These are phyloP conservation scores for Eilema sororculum DNA, from an alignment of 2,888 invertebrate species.

Conservation along the genomic window DNA sequence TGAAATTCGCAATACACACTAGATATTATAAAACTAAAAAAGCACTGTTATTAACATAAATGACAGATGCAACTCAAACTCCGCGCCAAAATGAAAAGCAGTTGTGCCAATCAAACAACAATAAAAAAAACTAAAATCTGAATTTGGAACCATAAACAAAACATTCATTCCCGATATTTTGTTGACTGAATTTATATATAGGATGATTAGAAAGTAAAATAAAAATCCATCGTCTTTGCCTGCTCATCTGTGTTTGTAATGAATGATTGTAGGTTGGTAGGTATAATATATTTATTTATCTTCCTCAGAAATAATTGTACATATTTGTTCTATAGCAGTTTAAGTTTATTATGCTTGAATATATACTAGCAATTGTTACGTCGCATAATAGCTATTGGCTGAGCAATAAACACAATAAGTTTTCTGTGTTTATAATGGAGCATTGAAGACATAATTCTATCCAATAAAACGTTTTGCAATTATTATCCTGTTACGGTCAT, in stretches of 20 bases:
- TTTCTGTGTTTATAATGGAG: neutral
- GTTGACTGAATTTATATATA: no score
- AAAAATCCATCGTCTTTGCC: neutral
- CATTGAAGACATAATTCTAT: constrained; percentile 1
- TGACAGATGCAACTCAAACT: no score
- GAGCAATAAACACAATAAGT: constrained; percentile 1
- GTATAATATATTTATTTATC: neutral
- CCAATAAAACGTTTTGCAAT: constrained; percentile 12
- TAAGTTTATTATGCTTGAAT: neutral
- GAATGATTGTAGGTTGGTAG: neutral
- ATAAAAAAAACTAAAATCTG: no score
- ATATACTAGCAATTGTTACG: neutral
- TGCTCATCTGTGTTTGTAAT: neutral
- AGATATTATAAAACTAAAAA: no score
- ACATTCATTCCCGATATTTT: no score
- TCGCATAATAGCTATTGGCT: constrained; percentile 4
- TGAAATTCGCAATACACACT: no score
- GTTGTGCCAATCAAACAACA: no score
- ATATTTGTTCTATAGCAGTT: neutral
- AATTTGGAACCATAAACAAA: no score
- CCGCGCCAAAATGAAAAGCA: no score
- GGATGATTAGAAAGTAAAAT: neutral
- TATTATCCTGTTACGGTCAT: constrained; percentile 8
- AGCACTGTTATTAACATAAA: no score
- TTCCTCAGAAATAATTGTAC: neutral